These are phyloP conservation scores for Dromius quadrimaculatus DNA, from an alignment of 2,888 invertebrate species.

Conservation along the genomic window DNA sequence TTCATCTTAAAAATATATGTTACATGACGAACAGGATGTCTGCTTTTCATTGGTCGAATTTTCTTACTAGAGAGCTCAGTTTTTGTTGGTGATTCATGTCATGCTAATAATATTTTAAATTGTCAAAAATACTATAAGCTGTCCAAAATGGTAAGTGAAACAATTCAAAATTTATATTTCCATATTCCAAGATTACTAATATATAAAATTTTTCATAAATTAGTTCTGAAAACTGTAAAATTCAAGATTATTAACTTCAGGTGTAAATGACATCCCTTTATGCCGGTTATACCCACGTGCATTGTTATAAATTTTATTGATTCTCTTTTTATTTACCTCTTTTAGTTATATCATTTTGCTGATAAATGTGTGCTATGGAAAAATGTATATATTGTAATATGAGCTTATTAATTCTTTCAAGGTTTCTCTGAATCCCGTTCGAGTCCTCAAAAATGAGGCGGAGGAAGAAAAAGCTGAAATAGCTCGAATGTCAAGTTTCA, in stretches of 20 bases:
- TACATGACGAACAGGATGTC: too few relatives aligned
- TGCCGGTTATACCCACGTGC: conserved; percentile 49
- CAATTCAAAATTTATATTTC: not conserved
- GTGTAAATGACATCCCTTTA: conserved; percentile 37
- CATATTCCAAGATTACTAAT: conserved; percentile 6
- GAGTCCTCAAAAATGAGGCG: conserved; percentile 94
- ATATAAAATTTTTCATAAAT: not conserved
- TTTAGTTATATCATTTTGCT: not conserved
- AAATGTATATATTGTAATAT: not conserved
- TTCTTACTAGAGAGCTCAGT: conserved; percentile 41
- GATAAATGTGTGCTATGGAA: not conserved
- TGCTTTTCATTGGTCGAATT: not conserved
- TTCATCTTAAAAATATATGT: too few relatives aligned
- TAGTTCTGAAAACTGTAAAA: not conserved
- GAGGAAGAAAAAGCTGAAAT: conserved; percentile 98
- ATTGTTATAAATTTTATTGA: conserved; percentile 23
- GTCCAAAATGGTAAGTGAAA: conserved; percentile 34
- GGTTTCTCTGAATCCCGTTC: conserved; percentile 92
- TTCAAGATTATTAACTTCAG: conserved; percentile 26
- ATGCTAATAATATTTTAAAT: conserved; percentile 18
- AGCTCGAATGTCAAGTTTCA: conserved; percentile 96
- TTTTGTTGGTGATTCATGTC: conserved; percentile 38
- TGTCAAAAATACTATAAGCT: conserved; percentile 35
- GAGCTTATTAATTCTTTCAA: conserved; percentile 60
- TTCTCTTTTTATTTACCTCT: not conserved